Base-by-base conservation (phyloP, 2,888 invertebrate genomes). In the Drosophila subquinaria region DNA sequence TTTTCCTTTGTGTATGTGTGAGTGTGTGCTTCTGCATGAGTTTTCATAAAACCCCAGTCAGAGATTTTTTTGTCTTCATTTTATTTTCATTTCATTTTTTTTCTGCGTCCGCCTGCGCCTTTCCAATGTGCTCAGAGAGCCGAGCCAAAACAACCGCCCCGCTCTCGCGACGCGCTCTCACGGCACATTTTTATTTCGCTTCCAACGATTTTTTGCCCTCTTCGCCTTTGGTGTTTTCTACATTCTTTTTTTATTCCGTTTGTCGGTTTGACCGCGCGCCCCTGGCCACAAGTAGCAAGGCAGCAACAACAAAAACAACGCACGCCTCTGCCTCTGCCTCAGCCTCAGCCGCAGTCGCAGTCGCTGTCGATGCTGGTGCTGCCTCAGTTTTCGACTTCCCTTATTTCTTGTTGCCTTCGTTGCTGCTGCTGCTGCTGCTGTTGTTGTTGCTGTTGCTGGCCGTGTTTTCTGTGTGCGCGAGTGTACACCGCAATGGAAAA, bases 401-500 rank as follows among this genome's bases (percentile, higher is more conserved):
- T 79, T 81, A 73, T 76, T 73, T 73, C 68, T 65, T 69, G 55
- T 57, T 79, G 78, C 50, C 60, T 55, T 45, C 38, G 40, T 57
- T 47, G 68, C 47, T 51, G 63, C 15, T 47, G 71, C 36, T 64
- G 59, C n/a, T 67, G 60, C 48, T 43, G 64, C 9, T 40, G 57
- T 20, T 59, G 68, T 17, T 68, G 45, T 55, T 60, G 70, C 20
- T 69, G 59, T 38, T 67, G 63, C 55, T 73, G 71, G 60, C 57
- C 68, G 67, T 68, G 69, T 71, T 56, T 53, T 63, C 73, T 79
- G 81, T 77, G 74, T 79, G 83, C 81, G 82, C 81, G 79, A 73
- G 76, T 80, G 78, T 83, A 80, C 79, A 88, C 91, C 92, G 83
- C 91, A 90, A 90, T 91, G 90, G 91, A 92, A 92, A 92, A 91